A percentile compares a stretch with the other conserved stretches of the same genome.
These are phyloP conservation scores for Himalopsyche tibetana DNA, from an alignment of 2,888 invertebrate species.

Conservation along the genomic window DNA sequence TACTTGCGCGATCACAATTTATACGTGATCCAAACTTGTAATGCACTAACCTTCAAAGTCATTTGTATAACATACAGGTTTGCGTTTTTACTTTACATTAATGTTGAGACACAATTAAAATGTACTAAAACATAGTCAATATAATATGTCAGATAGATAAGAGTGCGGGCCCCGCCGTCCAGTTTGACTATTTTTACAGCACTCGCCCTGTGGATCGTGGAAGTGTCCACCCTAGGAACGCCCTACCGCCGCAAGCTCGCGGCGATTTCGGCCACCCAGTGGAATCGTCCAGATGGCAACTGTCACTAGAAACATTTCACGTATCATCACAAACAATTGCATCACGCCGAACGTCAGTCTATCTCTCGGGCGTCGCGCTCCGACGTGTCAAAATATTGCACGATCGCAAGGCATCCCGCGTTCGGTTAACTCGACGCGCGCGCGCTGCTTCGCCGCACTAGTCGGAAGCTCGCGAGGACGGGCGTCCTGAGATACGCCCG, in stretches of 20 bases:
- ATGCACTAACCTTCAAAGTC: slow-evolving; percentile 39
- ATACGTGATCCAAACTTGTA: not conserved
- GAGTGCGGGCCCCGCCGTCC: not conserved
- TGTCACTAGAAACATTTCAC: slow-evolving; percentile 28
- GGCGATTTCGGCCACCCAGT: slow-evolving; percentile 22
- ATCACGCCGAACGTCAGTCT: slow-evolving; percentile 41
- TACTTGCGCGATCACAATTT: not conserved
- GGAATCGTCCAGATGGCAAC: slow-evolving; percentile 55
- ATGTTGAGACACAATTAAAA: not conserved
- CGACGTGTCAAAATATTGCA: slow-evolving; percentile 27
- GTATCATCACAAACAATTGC: slow-evolving; percentile 42
- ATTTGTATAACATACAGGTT: not conserved
- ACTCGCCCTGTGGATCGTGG: slow-evolving; percentile 32
- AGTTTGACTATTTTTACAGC: slow-evolving; percentile 35
- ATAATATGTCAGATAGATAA: not conserved
- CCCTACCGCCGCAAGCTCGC: slow-evolving; percentile 1
- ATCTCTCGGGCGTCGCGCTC: slow-evolving; percentile 31
- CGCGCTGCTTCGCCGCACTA: slow-evolving; percentile 28
- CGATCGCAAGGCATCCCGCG: not conserved
- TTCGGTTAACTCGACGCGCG: slow-evolving; percentile 17
- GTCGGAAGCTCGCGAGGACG: not conserved
- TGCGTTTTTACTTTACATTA: not conserved
- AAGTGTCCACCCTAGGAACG: slow-evolving; percentile 44
- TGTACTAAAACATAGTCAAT: not conserved
- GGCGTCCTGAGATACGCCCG: not conserved